phyloP scores from a whole-genome alignment of 2,113 vertebrate species.

The Verasper variegatus region DNA sequence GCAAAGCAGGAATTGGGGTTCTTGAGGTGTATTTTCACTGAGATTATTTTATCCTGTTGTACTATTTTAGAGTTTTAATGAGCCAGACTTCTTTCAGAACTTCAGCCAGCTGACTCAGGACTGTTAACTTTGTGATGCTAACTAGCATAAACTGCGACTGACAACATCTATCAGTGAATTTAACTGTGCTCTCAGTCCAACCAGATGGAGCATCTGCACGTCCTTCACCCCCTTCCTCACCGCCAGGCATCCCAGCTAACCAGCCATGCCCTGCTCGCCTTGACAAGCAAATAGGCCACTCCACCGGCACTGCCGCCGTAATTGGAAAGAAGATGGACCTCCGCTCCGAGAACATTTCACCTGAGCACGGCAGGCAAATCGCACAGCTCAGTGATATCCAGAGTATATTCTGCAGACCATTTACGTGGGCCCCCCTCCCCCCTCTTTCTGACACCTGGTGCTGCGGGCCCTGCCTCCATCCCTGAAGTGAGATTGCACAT shows the following conservation, averaged over 20 bases:
- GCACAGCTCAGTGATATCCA: slow-evolving; percentile 30
- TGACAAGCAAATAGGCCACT: slow-evolving; percentile 67
- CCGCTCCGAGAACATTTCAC: slow-evolving; percentile 41
- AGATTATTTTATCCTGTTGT: too few relatives aligned
- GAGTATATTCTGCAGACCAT: slow-evolving; percentile 42
- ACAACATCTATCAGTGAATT: slow-evolving; percentile 26
- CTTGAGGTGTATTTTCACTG: neutral
- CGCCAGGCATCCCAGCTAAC: slow-evolving; percentile 33
- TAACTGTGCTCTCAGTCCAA: neutral
- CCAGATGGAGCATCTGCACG: slow-evolving; percentile 32
- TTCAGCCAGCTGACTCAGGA: neutral
- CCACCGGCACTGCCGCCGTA: slow-evolving; percentile 44
- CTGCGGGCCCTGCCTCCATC: slow-evolving; percentile 11
- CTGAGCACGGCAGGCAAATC: slow-evolving; percentile 43
- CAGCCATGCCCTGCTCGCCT: slow-evolving; percentile 37
- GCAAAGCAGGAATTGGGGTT: neutral
- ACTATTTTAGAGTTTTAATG: neutral
- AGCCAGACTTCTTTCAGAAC: neutral
- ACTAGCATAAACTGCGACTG: slow-evolving; percentile 22
- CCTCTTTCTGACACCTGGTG: slow-evolving; percentile 4
- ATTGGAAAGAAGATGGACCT: slow-evolving; percentile 61
- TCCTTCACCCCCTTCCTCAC: neutral
- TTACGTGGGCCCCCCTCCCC: slow-evolving; percentile 11
- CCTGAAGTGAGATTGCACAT: slow-evolving; percentile 9
- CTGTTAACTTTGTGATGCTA: slow-evolving; percentile 8